Base-by-base conservation (phyloP, 2,888 invertebrate genomes). In the Archips crataeganus region DNA sequence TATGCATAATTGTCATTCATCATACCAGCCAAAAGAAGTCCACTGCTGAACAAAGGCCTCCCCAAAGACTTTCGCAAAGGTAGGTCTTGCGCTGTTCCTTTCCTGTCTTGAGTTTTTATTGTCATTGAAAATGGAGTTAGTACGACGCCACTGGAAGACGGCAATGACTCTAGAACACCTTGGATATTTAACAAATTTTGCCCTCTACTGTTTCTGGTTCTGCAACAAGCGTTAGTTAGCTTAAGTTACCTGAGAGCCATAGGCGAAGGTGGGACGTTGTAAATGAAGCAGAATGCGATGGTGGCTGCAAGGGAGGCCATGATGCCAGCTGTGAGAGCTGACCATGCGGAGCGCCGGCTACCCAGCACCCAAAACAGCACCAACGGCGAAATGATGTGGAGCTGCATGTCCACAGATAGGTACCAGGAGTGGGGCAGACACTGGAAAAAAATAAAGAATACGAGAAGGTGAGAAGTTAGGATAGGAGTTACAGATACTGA, bases 391-490 rank as follows among this genome's bases (percentile, higher is more conserved):
- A 66, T 39, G 10, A 66, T 42, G 47, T 77, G 66, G 6, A 75
- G 70, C 15, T 77, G 77, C 66, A 75, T 64, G 51, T 77, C 77
- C n/a, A 77, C 61, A 4, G 77, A 49, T 45, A 78, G 60, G 47
- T 78, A 77, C 78, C 78, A 78, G 9, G 71, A 49, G 4, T 63
- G 75, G 9, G 54, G 62, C 2, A 77, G 13, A 47, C 78, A 77
- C 78, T 78, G 73, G 51, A 74, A 71, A 2, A 32, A 4, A 23
- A 74, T 69, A 0, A 32, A 4, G 8, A 54, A 32, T 2, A 6
- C 11, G 15, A 5, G 6, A 1, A n/a, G 13, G 49, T 49, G 42
- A 42, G 42, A 42, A 42, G 42, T 42, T 9, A 42, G 42, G 10
- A 42, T 8, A 42, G 10, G 8, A 42, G 10, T 36, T 36, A 36